Evolutionary conservation across 2,797 vertebrate genomes (phyloP), one percentile per base, ranked within the genome.

Genomic region (Hoplostethus mediterraneus): DNA sequence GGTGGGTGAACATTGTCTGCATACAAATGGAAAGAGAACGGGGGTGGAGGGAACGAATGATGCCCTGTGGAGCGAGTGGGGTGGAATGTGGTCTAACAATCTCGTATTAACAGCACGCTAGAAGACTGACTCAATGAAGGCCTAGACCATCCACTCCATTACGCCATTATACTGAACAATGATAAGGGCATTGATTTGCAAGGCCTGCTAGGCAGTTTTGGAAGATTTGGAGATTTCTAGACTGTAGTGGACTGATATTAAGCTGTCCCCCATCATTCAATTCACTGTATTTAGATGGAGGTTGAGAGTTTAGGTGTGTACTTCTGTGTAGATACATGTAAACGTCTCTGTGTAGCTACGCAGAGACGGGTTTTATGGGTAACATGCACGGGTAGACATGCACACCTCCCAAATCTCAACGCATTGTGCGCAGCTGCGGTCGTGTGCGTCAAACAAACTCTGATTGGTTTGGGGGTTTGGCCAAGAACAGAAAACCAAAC

Each of bases 111-210:
- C 52, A 62, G 66, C 65, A 66, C 59, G 72, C 55, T n/a, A 68
- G 59, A 79, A 71, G 55, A 88, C 49, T 70, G 67, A 81, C 79
- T 77, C 72, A 73, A 80, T 90, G 75, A 84, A 82, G 60, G 63
- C 57, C 44, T 53, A 5, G 30, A 40, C 38, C 67, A 45, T 73
- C 71, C 80, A 81, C 75, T 85, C n/a, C n/a, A n/a, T n/a, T 73
- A 78, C 52, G 63, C 69, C 77, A 67, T 89, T 88, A 84, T 64
- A 80, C 48, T 58, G 78, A 91, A 81, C 71, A 74, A 77, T 79
- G 63, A 79, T 81, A 54, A 87, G 71, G 71, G 73, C 59, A 75
- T 56, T 12, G 69, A 82, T 66, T 77, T 59, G 10, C 47, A n/a
- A 44, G 42, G 58, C 36, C 71, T 67, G 62, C 42, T 30, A 36